Evolutionary conservation across 2,113 vertebrate species (phyloP), one percentile per base, ranked within the genome.

Genomic region (Panthera tigris): DNA sequence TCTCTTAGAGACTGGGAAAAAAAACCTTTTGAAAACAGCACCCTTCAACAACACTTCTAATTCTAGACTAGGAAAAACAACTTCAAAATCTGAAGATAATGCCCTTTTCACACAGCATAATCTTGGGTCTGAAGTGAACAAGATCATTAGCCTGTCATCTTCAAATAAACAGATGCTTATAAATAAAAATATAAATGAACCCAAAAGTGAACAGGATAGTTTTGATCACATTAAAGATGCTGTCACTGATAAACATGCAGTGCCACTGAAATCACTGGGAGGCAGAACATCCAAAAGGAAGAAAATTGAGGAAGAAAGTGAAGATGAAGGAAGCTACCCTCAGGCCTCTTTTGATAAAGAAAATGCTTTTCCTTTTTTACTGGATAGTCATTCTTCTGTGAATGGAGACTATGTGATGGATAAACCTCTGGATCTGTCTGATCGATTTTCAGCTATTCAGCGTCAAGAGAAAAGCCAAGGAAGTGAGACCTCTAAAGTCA

Each of bases 401-500:
- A 98, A 97, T 36, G 98, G 98, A 91, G 99, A 99, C 2, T 98
- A 97, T 16, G 4, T 95, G 12, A 96, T 93, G 81, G 98, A 98
- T 76, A 99, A 99, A 85, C 99, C 98, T 73, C 96, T 98, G 95
- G 98, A 99, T 98, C 98, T 99, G 1, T 99, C 99, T 11, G 99
- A 99, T 98, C 98, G 98, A 25, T 99, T 98, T 98, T 98, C 98
- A 50, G 97, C 96, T 97, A 66, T 68, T 95, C 98, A 93, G 57
- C 95, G 95, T 82, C 98, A 98, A 93, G 99, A 99, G 66, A 99
- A 98, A 92, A 98, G 95, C 87, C 98, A 98, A 82, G 97, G 97
- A 89, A 97, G 23, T 87, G 98, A 99, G 57, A 94, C 41, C 11
- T 97, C 92, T 97, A 99, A 98, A 98, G 98, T 92, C 48, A 98